These are phyloP conservation scores for Ptilonorhynchus violaceus DNA, from an alignment of 2,113 vertebrate genomes.

Conservation along the genomic window DNA sequence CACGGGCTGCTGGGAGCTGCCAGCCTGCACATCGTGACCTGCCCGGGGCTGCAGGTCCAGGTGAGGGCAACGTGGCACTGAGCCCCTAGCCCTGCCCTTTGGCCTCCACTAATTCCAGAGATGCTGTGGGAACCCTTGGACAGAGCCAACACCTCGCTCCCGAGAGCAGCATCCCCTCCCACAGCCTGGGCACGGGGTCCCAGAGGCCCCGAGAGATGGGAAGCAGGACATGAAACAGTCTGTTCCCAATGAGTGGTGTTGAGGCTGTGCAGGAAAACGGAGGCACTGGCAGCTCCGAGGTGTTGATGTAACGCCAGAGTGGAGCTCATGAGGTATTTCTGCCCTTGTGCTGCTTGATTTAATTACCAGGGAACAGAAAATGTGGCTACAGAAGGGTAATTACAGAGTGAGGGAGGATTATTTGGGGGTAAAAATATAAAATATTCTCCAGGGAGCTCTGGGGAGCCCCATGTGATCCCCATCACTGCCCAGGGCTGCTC, in stretches of 20 bases:
- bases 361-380: conserved; percentile 25
- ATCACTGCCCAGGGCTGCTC: background rate
- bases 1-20: background rate
- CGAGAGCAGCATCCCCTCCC: accelerated
- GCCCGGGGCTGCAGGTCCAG: background rate
- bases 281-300: background rate
- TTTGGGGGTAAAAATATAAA: background rate
- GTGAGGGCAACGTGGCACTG: accelerated
- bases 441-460: background rate
- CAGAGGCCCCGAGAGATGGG: accelerated
- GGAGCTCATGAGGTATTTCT: background rate
- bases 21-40: background rate
- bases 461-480: background rate
- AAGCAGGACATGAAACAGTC: background rate
- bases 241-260: background rate
- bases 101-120: accelerated
- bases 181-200: background rate
- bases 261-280: background rate
- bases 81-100: background rate
- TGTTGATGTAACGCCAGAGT: background rate
- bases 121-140: background rate
- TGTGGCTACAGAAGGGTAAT: background rate
- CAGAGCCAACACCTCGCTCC: background rate
- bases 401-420: background rate
- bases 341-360: conserved; percentile 21